Conservation (phyloP, 1,140 invertebrate genomes). For the Agrypnia vestita region DNA sequence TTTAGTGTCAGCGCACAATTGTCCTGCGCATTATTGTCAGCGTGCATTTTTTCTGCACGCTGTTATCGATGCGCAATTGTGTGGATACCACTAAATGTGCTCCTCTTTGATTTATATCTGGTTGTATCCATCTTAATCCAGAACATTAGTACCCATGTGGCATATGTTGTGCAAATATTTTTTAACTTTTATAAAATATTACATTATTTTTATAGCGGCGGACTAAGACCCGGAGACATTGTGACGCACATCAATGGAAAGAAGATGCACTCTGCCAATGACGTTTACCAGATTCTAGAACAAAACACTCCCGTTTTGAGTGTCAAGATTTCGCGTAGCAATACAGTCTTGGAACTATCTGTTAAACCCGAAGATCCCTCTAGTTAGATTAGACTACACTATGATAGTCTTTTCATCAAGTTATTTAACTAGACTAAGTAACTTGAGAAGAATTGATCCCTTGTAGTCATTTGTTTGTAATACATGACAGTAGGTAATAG, state of each 20-base stretch:
- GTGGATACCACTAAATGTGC: no score
- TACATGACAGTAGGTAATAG: no score
- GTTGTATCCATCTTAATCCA: no score
- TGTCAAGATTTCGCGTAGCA: conserved; percentile 72
- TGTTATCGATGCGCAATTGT: no score
- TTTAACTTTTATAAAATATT: neutral
- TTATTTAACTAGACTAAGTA: neutral
- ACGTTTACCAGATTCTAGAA: conserved; percentile 81
- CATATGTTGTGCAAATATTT: neutral
- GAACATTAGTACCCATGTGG: no score
- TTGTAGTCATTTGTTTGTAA: no score
- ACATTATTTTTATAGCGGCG: conserved; percentile 75
- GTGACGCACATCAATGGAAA: conserved; percentile 85
- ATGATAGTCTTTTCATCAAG: neutral
- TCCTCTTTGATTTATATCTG: no score
- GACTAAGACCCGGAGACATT: conserved; percentile 87
- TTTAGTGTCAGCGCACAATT: no score
- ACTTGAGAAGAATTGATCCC: neutral
- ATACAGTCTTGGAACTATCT: conserved; percentile 64
- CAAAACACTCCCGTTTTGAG: conserved; percentile 67
- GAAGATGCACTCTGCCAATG: conserved; percentile 76
- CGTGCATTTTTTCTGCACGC: no score
- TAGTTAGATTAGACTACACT: neutral
- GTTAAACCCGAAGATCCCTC: conserved; percentile 70
- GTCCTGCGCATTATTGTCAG: no score